phyloP scores from a whole-genome alignment of 37 sponge, comb jelly and placozoan genomes.

The Crambe crambe region DNA sequence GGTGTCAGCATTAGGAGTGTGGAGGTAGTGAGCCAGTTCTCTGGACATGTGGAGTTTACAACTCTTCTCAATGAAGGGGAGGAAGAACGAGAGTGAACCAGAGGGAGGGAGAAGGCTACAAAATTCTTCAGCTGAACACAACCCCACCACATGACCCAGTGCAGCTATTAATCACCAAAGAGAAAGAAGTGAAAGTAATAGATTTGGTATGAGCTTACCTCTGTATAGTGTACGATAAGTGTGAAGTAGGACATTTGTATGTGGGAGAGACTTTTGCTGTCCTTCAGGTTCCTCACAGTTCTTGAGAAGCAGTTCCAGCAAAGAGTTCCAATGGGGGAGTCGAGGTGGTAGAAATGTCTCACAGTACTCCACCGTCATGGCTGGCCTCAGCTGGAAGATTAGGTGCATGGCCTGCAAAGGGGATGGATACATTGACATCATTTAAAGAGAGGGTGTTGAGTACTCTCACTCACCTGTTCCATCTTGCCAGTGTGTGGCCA shows the following conservation, averaged over 20 bases:
- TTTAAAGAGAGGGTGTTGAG: no score
- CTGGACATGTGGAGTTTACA: conserved; percentile 31
- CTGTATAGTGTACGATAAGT: conserved; percentile 23
- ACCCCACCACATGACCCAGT: conserved; percentile 39
- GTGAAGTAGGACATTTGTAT: neutral
- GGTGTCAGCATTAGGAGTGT: neutral
- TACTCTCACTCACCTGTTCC: conserved; percentile 44
- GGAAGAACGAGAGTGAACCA: conserved; percentile 47
- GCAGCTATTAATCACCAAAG: conserved; percentile 23
- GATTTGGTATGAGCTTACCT: conserved; percentile 7
- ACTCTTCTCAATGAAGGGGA: conserved; percentile 52
- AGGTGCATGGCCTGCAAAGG: conserved; percentile 2
- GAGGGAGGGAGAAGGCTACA: conserved; percentile 43
- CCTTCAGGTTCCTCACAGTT: neutral
- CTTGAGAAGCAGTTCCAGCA: conserved; percentile 29
- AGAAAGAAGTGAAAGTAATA: neutral
- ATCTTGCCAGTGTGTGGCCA: conserved; percentile 46
- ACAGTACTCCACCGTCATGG: conserved; percentile 40
- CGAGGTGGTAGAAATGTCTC: conserved; percentile 10
- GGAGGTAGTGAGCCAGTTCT: conserved; percentile 3
- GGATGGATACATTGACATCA: no score
- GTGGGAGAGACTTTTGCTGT: neutral
- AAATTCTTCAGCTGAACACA: conserved; percentile 52
- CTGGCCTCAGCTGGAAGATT: neutral
- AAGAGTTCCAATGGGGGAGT: conserved; percentile 28